These are phyloP conservation scores for Criorhina ranunculi DNA, from an alignment of 2,888 invertebrate genomes.

Conservation along the genomic window DNA sequence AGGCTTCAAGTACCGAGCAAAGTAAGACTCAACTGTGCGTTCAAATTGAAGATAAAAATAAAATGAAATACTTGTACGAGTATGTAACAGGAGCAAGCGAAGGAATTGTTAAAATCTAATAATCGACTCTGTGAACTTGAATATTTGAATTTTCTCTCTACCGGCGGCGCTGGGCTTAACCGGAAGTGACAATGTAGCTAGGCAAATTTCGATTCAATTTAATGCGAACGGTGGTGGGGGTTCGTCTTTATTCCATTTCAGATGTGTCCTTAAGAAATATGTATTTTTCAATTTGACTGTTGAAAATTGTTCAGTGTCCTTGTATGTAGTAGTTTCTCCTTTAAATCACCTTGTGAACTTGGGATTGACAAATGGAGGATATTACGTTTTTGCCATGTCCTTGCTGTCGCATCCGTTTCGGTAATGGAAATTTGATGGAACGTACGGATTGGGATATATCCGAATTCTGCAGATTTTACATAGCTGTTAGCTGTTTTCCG, in stretches of 20 bases:
- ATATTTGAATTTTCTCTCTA: background rate
- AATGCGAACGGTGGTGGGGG: background rate
- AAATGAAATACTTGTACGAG: background rate
- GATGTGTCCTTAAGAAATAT: slow-evolving; percentile 11
- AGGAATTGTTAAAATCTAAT: slow-evolving; percentile 35
- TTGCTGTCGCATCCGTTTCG: background rate
- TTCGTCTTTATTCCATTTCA: background rate
- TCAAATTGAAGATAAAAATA: slow-evolving; percentile 10
- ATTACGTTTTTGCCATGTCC: background rate
- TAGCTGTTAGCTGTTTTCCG: background rate
- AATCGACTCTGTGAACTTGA: slow-evolving; percentile 37
- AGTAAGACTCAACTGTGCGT: slow-evolving; percentile 12
- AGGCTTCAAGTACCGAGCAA: background rate
- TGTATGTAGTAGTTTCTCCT: background rate
- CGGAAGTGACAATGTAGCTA: slow-evolving; percentile 24
- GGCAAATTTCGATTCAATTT: slow-evolving; percentile 39
- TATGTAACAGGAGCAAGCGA: background rate
- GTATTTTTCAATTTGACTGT: slow-evolving; percentile 11
- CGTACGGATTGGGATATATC: slow-evolving; percentile 1
- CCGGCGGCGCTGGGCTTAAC: background rate
- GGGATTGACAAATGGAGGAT: background rate
- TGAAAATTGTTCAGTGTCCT: background rate
- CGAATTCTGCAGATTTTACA: slow-evolving; percentile 2
- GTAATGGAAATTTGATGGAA: slow-evolving; percentile 9
- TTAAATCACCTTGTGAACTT: background rate